A percentile compares a stretch with the other conserved stretches of the same genome.
Conservation (phyloP, 2,113 vertebrate species). For the Catharus fuscescens region DNA sequence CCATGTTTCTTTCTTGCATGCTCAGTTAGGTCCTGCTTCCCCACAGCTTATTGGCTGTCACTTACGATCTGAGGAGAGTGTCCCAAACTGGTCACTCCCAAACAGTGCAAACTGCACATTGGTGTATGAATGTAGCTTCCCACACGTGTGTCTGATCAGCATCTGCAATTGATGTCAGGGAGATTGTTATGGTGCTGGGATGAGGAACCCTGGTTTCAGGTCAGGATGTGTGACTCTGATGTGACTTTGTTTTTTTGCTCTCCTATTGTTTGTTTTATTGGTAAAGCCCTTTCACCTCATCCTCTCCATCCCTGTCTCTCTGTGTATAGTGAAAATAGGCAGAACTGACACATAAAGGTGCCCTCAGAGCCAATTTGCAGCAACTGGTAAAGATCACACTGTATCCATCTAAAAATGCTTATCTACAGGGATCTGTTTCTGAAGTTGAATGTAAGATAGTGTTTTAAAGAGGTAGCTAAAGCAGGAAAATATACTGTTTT, state of each 20-base stretch:
- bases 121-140: neutral
- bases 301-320: conserved; percentile 8
- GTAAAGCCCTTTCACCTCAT: neutral
- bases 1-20: neutral
- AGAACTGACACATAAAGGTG: conserved; percentile 64
- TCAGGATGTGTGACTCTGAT: neutral
- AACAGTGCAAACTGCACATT: neutral
- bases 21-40: neutral
- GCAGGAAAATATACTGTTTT: neutral
- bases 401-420: conserved; percentile 47
- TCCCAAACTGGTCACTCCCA: neutral
- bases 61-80: neutral
- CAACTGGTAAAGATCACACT: conserved; percentile 51
- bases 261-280: conserved; percentile 43
- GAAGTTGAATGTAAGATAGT: neutral
- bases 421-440: conserved; percentile 17
- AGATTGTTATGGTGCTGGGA: conserved; percentile 3
- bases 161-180: conserved; percentile 17
- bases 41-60: neutral
- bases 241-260: neutral
- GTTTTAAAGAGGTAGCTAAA: conserved; percentile 23
- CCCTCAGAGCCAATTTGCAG: conserved; percentile 65
- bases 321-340: conserved; percentile 39
- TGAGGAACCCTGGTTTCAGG: neutral
- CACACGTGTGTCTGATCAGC: neutral